These are phyloP conservation scores for Pandemis heparana DNA, from an alignment of 2,888 invertebrate species.

Conservation along the genomic window DNA sequence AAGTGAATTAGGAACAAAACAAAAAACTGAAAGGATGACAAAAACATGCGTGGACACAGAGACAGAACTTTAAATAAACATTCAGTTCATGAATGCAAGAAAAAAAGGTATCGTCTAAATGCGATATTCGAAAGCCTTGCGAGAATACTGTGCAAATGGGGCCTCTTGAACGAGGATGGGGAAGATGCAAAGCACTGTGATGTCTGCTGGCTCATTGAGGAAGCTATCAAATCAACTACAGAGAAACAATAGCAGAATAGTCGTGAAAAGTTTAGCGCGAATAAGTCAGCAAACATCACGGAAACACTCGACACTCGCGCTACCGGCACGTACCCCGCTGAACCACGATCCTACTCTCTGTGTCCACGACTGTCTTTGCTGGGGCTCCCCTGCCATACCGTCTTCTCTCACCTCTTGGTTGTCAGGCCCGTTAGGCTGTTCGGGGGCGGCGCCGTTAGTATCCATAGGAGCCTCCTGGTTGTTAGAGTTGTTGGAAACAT, in stretches of 20 bases:
- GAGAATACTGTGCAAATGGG: constrained; percentile 81
- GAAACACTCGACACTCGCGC: constrained; percentile 69
- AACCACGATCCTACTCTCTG: constrained; percentile 90
- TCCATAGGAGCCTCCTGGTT: constrained; percentile 77
- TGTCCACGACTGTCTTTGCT: constrained; percentile 88
- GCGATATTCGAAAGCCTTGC: constrained; percentile 59
- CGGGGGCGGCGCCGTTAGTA: constrained; percentile 81
- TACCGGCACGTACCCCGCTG: constrained; percentile 88
- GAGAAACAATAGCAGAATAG: background rate
- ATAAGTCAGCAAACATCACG: constrained; percentile 75
- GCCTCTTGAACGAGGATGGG: constrained; percentile 76
- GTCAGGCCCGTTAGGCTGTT: constrained; percentile 75
- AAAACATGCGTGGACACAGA: constrained; percentile 85
- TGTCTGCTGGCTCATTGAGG: constrained; percentile 68
- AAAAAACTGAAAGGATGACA: constrained; percentile 58
- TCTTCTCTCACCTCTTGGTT: constrained; percentile 83
- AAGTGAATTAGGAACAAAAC: constrained; percentile 55
- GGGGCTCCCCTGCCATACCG: constrained; percentile 74
- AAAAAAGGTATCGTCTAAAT: constrained; percentile 59
- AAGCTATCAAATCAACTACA: constrained; percentile 12
- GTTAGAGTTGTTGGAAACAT: constrained; percentile 59
- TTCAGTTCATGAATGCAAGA: constrained; percentile 52
- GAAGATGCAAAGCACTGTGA: constrained; percentile 66
- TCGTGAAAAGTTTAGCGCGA: constrained; percentile 4
- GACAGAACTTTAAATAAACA: constrained; percentile 64